Conservation (phyloP, 2,113 vertebrate genomes). For the Lagopus muta region DNA sequence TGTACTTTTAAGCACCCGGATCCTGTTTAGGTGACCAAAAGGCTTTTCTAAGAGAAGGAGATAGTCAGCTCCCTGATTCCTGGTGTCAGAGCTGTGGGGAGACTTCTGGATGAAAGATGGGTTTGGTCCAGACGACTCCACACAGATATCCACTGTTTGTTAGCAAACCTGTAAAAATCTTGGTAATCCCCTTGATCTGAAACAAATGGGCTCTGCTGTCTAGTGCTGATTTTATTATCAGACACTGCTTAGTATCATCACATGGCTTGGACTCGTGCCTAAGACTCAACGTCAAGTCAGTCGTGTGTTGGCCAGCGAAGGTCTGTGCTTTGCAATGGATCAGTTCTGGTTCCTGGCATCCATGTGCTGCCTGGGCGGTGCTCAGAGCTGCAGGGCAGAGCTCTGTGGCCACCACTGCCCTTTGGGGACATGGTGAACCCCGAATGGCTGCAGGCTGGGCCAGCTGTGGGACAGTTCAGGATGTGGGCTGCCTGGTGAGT, state of each 20-base stretch:
- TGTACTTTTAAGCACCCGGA: not conserved
- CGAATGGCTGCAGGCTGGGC: fast-evolving
- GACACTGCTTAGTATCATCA: slow-evolving; percentile 54
- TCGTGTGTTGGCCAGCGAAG: not conserved
- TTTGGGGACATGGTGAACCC: not conserved
- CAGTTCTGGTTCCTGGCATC: fast-evolving
- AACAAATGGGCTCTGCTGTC: slow-evolving; percentile 59
- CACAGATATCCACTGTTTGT: slow-evolving; percentile 9
- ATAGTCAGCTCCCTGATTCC: not conserved
- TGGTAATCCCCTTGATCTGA: slow-evolving; percentile 53
- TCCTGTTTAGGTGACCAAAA: not conserved
- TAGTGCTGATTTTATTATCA: slow-evolving; percentile 65
- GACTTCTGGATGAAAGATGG: not conserved
- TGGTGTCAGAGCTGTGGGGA: not conserved
- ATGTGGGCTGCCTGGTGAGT: too few species aligned
- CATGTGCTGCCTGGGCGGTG: not conserved
- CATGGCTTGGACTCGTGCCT: slow-evolving; percentile 21
- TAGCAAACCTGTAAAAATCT: slow-evolving; percentile 48
- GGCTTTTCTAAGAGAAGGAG: not conserved
- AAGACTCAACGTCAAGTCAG: not conserved
- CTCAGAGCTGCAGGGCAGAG: fast-evolving
- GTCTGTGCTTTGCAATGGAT: not conserved
- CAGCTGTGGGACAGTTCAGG: fast-evolving
- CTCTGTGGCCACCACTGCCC: not conserved
- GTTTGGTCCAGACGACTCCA: not conserved